These are phyloP conservation scores for Pongo pygmaeus DNA, from an alignment of 2,113 vertebrate species.

Conservation along the genomic window DNA sequence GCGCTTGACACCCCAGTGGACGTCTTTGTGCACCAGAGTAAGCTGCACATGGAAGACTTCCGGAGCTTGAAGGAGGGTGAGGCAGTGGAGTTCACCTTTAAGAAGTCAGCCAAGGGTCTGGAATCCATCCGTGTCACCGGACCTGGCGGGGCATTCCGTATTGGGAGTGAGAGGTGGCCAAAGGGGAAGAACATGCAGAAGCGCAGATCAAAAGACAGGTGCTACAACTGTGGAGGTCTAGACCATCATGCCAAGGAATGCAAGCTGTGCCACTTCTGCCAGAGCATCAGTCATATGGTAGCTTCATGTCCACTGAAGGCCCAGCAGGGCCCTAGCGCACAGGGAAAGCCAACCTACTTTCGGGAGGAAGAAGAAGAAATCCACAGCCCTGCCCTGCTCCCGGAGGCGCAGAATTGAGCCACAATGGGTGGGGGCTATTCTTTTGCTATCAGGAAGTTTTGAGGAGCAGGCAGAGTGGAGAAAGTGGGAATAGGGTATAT, in stretches of 20 bases:
- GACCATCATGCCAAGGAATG: constrained; percentile 99
- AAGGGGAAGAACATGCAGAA: constrained; percentile 97
- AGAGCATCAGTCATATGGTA: constrained; percentile 97
- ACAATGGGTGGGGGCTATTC: constrained; percentile 37
- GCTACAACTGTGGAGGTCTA: constrained; percentile 99
- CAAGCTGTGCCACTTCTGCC: constrained; percentile 98
- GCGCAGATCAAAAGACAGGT: constrained; percentile 93
- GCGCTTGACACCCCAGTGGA: no score
- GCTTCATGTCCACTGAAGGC: constrained; percentile 94
- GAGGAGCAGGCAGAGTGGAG: constrained; percentile 76
- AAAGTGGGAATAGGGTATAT: constrained; percentile 63
- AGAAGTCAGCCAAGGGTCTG: constrained; percentile 96
- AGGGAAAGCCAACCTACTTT: constrained; percentile 90
- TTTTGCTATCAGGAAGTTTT: constrained; percentile 76
- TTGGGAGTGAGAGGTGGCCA: constrained; percentile 95
- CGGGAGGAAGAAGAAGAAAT: constrained; percentile 90
- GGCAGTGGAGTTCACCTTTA: constrained; percentile 95
- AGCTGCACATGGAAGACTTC: constrained; percentile 99
- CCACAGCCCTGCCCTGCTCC: constrained; percentile 81
- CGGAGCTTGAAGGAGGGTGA: constrained; percentile 98
- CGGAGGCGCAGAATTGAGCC: constrained; percentile 88
- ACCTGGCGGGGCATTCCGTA: constrained; percentile 92
- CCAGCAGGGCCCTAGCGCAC: constrained; percentile 91
- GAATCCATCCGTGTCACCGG: constrained; percentile 95
- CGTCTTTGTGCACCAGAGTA: constrained; percentile 87